phyloP scores from a whole-genome alignment of 2,113 vertebrate species.

The Meles meles region DNA sequence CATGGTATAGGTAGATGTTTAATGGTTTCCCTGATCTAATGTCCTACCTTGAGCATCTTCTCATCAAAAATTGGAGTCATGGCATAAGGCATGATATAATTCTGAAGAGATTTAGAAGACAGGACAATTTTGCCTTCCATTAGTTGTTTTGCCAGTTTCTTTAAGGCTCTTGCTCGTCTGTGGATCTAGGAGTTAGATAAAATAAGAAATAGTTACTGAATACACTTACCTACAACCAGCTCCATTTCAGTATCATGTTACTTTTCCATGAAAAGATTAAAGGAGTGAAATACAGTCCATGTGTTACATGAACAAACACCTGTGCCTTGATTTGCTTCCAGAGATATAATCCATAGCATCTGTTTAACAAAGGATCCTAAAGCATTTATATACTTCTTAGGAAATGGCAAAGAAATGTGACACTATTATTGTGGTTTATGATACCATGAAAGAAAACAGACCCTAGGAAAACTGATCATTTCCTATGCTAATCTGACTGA shows the following conservation, averaged over 20 bases:
- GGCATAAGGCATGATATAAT: conserved; percentile 97
- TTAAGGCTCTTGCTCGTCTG: conserved; percentile 92
- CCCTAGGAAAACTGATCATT: not conserved
- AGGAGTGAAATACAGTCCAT: not conserved
- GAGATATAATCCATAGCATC: not conserved
- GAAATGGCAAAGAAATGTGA: not conserved
- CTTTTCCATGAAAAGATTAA: not conserved
- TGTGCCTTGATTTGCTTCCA: not conserved
- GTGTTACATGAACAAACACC: not conserved
- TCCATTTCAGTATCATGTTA: not conserved
- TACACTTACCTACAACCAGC: not conserved
- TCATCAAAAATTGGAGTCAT: conserved; percentile 90
- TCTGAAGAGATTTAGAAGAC: conserved; percentile 92
- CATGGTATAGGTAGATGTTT: not conserved
- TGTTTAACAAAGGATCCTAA: not conserved
- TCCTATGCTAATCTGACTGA: not conserved
- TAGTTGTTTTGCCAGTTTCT: conserved; percentile 93
- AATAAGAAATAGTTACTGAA: not conserved
- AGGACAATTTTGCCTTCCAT: conserved; percentile 87
- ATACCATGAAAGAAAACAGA: not conserved
- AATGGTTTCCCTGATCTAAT: not conserved
- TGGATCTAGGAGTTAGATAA: conserved; percentile 86
- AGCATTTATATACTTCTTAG: not conserved
- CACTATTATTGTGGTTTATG: not conserved
- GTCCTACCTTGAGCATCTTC: conserved; percentile 93